Evolutionary conservation across 2,888 invertebrate species (phyloP).

Genomic region (Lithophane socia): DNA sequence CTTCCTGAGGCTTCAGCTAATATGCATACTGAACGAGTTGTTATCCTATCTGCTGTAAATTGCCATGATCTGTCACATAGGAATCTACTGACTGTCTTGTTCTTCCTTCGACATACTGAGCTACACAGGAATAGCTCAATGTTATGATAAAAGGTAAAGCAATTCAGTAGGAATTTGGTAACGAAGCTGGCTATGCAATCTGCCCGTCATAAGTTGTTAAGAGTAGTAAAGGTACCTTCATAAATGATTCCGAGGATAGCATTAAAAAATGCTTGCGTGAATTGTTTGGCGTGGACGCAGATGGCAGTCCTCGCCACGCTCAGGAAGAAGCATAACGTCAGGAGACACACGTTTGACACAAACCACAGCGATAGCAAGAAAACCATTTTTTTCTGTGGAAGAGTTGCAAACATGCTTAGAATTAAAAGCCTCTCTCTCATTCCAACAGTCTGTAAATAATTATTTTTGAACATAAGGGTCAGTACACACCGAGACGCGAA

Average conservation of each 20-base stretch:
- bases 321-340: slow-evolving; percentile 73
- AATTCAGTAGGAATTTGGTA: not conserved
- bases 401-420: not conserved
- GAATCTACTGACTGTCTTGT: not conserved
- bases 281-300: slow-evolving; percentile 50
- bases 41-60: not conserved
- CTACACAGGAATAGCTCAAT: not conserved
- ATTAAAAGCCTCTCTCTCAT: not conserved
- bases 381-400: slow-evolving; percentile 67
- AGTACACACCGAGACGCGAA: no score
- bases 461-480: not conserved
- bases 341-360: slow-evolving; percentile 78
- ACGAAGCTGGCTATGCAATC: not conserved
- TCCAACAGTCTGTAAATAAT: not conserved
- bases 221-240: slow-evolving; percentile 24
- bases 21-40: not conserved
- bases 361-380: slow-evolving; percentile 78
- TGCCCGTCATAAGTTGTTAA: not conserved
- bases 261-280: slow-evolving; percentile 43
- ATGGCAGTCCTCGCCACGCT: slow-evolving; percentile 66
- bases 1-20: not conserved
- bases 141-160: not conserved
- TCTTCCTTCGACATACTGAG: not conserved
- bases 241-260: slow-evolving; percentile 14
- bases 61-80: not conserved